Evolutionary conservation across 2,113 vertebrate species (phyloP), one percentile per base, ranked within the genome.

Genomic region (Nycticorax nycticorax): DNA sequence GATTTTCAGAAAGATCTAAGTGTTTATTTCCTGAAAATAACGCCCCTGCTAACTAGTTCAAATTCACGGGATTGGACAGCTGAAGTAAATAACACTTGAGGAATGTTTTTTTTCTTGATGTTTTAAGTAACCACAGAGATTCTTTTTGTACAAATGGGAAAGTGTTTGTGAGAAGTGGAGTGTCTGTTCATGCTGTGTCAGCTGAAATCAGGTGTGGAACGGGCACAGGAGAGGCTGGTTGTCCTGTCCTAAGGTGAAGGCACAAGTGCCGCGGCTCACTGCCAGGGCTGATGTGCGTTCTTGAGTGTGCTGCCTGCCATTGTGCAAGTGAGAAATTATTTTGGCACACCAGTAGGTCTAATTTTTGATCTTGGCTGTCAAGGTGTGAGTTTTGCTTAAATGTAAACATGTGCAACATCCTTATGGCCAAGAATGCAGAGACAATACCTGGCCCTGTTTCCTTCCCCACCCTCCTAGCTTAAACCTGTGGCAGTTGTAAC

Each of bases 381-480:
- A 11, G 35, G 33, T 23, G 52, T 3, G 23, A 56, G 35, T 60
- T 76, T 50, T 56, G 45, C 75, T 68, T 48, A 47, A 50, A 8
- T 20, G 21, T 28, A 48, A 60, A 71, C 8, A 1, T 1, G 0
- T 20, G 12, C 26, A 13, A 8, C 16, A 10, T 16, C 52, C 18
- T 76, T 26, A 18, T 3, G 30, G 89, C 75, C 35, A 20, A 16
- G 67, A 50, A 26, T 7, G 39, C 23, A 55, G 57, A 79, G 33
- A 23, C 48, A 21, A 68, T 26, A 18, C 47, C 39, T 43, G 81
- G 60, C 24, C 63, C 56, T 14, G 21, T 37, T 50, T 67, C 57
- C 32, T 63, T 62, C 27, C 53, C 35, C 30, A 2, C 27, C 48
- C 52, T 67, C 62, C 50, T 35, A 23, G 26, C 79, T 73, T 66